phyloP scores from a whole-genome alignment of 2,888 invertebrate genomes.

The Dicyrtomina minuta region DNA sequence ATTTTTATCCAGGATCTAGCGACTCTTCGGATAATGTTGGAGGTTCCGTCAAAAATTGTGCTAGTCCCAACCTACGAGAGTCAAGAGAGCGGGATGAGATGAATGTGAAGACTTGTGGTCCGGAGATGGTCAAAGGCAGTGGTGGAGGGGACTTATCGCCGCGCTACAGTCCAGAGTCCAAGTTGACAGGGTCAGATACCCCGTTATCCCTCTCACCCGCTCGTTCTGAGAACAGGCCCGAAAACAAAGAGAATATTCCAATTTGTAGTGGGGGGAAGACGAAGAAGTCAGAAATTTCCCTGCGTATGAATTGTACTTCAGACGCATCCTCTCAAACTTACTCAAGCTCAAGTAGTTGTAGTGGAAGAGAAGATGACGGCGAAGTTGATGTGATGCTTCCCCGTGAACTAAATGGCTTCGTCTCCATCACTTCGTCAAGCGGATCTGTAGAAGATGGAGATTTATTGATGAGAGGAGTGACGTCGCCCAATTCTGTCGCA shows the following conservation, averaged over 20 bases:
- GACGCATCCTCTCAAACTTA: conserved; percentile 50
- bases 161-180: conserved; percentile 13
- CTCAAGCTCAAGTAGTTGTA: not conserved
- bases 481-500: conserved; percentile 25
- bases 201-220: conserved; percentile 45
- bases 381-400: conserved; percentile 16
- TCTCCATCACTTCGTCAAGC: not conserved
- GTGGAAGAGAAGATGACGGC: conserved; percentile 35
- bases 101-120: conserved; percentile 6
- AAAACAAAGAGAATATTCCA: conserved; percentile 37
- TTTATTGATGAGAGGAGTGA: conserved; percentile 7
- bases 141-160: conserved; percentile 3
- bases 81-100: conserved; percentile 2
- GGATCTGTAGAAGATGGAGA: not conserved
- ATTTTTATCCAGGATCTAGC: conserved; percentile 9
- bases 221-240: conserved; percentile 34
- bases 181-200: not conserved
- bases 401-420: not conserved
- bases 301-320: conserved; percentile 48
- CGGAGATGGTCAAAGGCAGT: conserved; percentile 28
- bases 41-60: conserved; percentile 3
- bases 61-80: conserved; percentile 19
- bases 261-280: not conserved
- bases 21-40: not conserved
- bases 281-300: conserved; percentile 35